Percentiles rank a stretch among this genome's conserved stretches.
Evolutionary conservation across 2,888 invertebrate genomes (phyloP).

Genomic region (Acanthosepion esculentum): DNA sequence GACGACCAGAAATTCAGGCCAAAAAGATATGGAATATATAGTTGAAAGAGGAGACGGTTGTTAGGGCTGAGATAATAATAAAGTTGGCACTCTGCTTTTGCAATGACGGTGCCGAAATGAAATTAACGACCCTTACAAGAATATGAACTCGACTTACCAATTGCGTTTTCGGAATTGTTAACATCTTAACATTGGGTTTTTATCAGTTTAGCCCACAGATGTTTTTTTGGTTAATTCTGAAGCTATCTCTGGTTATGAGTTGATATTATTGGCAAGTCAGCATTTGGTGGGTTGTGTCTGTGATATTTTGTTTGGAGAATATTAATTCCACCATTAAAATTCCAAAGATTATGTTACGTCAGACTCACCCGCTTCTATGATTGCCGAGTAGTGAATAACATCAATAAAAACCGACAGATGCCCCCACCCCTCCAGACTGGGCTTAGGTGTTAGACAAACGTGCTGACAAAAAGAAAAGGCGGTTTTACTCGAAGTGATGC

Average conservation of each 20-base stretch:
- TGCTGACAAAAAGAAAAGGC: not conserved
- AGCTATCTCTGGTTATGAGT: not conserved
- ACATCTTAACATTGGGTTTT: no score
- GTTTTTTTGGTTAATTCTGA: not conserved
- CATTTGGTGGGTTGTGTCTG: not conserved
- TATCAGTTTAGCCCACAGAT: not conserved
- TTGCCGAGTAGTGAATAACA: not conserved
- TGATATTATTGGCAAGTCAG: not conserved
- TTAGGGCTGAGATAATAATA: no score
- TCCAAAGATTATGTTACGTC: not conserved
- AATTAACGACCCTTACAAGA: no score
- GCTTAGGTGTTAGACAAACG: not conserved
- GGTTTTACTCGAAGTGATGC: not conserved
- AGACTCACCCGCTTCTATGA: not conserved
- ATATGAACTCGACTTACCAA: no score
- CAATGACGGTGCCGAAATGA: no score
- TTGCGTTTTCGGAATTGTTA: no score
- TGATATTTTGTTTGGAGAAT: not conserved
- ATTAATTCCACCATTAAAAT: slow-evolving; percentile 14
- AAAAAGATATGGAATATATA: no score
- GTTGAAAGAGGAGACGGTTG: no score
- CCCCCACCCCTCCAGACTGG: not conserved
- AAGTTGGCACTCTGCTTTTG: no score
- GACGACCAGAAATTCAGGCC: no score
- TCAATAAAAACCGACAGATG: not conserved